Evolutionary conservation across 2,888 invertebrate species (phyloP).

Genomic region (Zootermopsis nevadensis): DNA sequence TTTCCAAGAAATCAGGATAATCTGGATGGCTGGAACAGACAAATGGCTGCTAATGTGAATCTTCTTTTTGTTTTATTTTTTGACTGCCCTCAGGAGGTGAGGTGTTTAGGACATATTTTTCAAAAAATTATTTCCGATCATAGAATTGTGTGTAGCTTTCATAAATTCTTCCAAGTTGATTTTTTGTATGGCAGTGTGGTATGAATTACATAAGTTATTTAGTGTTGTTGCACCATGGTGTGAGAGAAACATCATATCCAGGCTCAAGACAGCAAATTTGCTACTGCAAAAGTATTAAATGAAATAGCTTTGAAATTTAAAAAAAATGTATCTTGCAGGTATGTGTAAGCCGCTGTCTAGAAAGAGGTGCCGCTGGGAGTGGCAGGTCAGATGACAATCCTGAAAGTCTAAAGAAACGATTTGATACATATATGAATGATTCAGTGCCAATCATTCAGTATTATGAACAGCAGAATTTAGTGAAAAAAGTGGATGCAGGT

Average conservation of each 20-base stretch:
- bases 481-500: slow-evolving; percentile 76
- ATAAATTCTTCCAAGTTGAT: too few species aligned
- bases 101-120: too few species aligned
- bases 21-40: slow-evolving; percentile 89
- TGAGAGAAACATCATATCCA: too few species aligned
- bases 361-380: slow-evolving; percentile 83
- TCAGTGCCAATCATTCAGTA: slow-evolving; percentile 91
- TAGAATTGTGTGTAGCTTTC: too few species aligned
- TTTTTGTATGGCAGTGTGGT: too few species aligned
- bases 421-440: slow-evolving; percentile 85
- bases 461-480: slow-evolving; percentile 77
- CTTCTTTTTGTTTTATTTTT: slow-evolving; percentile 92
- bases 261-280: too few species aligned
- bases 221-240: too few species aligned
- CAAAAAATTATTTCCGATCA: too few species aligned
- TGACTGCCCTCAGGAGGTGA: slow-evolving; percentile 80
- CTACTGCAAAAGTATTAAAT: too few species aligned
- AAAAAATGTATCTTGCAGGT: slow-evolving; percentile 56
- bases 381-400: slow-evolving; percentile 95
- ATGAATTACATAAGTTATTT: too few species aligned
- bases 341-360: slow-evolving; percentile 88
- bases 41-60: slow-evolving; percentile 85
- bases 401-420: slow-evolving; percentile 87
- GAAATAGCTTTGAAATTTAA: too few species aligned
- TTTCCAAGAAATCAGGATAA: slow-evolving; percentile 98